Evolutionary conservation across 2,797 vertebrate genomes (phyloP), one percentile per base, ranked within the genome.

Genomic region (Tadarida brasiliensis): DNA sequence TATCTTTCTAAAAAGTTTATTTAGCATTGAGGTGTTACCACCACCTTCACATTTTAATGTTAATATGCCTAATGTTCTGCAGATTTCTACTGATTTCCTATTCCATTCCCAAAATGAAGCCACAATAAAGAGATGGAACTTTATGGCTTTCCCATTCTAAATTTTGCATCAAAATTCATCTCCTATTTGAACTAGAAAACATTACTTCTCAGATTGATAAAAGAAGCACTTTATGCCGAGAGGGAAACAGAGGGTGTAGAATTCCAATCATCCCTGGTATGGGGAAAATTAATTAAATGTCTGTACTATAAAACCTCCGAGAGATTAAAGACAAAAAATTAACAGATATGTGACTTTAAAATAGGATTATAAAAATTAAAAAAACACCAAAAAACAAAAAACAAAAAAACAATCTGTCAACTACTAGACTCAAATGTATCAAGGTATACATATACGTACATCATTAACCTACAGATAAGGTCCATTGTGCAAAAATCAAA

Each of bases 141-240:
- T 73, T 26, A 73, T 44, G 11, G 5, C 39, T 80, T 89, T 77
- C 49, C 47, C n/a, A 87, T 83, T 91, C 35, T 89, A n/a, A 65
- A 67, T 7, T 88, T 44, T 73, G 54, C n/a, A 94, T 88, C 86
- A 93, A 92, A 94, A 80, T 86, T 51, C 17, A 93, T 90, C 28
- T n/a, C 33, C 73, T 74, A 14, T 59, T 54, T 85, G 49, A 96
- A 94, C 83, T 11, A 91, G 22, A 80, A 30, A 86, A 65, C 8
- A 49, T 74, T 26, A 44, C 5, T 86, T 87, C 54, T 91, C 80
- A 74, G 26, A 71, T 1, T 71, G 22, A 61, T 82, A 73, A 94
- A 74, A 84, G 77, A 20, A 94, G 39, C 17, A 68, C 24, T 82
- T 61, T 57, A 22, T 57, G 4, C 65, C 88, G 57, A 87, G 4